phyloP scores from a whole-genome alignment of 2,888 invertebrate species.

The Punctoribates punctum region DNA sequence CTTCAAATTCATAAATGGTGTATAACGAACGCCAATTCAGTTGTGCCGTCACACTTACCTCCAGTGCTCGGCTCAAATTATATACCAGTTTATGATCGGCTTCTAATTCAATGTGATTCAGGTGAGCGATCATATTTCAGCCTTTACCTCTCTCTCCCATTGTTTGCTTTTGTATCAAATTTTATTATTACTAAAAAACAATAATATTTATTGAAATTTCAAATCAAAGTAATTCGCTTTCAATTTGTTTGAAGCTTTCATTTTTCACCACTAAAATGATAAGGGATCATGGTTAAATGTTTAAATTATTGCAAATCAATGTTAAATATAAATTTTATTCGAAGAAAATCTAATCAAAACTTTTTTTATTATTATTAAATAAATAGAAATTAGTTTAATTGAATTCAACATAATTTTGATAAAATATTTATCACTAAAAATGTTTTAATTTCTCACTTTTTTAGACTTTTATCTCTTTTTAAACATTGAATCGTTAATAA shows the following conservation, averaged over 20 bases:
- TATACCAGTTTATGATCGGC: not conserved
- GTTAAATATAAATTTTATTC: no score
- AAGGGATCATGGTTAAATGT: no score
- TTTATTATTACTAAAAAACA: not conserved
- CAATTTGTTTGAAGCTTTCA: no score
- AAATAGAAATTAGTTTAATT: not conserved
- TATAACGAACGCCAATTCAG: not conserved
- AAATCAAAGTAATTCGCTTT: no score
- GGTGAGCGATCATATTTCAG: slow-evolving; percentile 3
- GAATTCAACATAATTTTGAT: slow-evolving; percentile 9
- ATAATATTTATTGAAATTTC: not conserved
- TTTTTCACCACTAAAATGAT: no score
- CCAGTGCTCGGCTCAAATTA: not conserved
- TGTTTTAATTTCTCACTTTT: not conserved
- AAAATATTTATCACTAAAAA: not conserved
- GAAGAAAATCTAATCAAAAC: no score
- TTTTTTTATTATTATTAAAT: no score
- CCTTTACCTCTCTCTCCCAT: not conserved
- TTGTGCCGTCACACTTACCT: not conserved
- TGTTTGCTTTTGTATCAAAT: not conserved
- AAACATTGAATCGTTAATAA: slow-evolving; percentile 21
- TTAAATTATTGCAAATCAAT: no score
- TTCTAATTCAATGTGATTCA: not conserved
- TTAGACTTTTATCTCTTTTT: not conserved
- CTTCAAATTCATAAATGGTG: slow-evolving; percentile 5